phyloP scores from a whole-genome alignment of 2,888 invertebrate species.

The Syrphus vitripennis region DNA sequence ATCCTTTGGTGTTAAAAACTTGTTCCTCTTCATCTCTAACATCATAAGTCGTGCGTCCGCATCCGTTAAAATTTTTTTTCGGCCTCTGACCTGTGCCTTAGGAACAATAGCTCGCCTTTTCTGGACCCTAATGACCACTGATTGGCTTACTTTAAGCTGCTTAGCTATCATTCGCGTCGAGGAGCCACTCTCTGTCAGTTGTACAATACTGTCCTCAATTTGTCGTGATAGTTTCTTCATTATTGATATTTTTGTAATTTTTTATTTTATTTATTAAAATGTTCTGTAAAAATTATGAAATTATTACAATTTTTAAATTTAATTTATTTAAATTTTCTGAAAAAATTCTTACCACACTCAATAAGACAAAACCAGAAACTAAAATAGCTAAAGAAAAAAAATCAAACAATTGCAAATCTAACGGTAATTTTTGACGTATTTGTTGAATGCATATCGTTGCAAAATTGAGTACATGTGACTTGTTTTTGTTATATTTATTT shows the following conservation, averaged over 20 bases:
- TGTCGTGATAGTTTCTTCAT: neutral
- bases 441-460: neutral
- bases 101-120: neutral
- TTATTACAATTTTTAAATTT: neutral
- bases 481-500: neutral
- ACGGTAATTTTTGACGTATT: conserved; percentile 13
- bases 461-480: neutral
- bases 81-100: neutral
- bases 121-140: neutral
- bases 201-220: neutral
- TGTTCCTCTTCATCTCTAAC: neutral
- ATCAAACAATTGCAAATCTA: neutral
- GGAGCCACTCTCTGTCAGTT: neutral
- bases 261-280: too few relatives aligned
- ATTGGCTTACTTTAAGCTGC: conserved; percentile 17
- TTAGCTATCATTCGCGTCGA: conserved; percentile 9
- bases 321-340: neutral
- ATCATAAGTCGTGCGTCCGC: neutral
- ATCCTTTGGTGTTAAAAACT: too few relatives aligned
- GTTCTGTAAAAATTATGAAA: too few relatives aligned
- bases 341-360: neutral
- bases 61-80: neutral
- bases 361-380: neutral
- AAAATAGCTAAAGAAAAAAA: neutral
- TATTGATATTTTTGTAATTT: too few relatives aligned